Evolutionary conservation across 2,113 vertebrate species (phyloP), one percentile per base, ranked within the genome.

Genomic region (Daubentonia madagascariensis): DNA sequence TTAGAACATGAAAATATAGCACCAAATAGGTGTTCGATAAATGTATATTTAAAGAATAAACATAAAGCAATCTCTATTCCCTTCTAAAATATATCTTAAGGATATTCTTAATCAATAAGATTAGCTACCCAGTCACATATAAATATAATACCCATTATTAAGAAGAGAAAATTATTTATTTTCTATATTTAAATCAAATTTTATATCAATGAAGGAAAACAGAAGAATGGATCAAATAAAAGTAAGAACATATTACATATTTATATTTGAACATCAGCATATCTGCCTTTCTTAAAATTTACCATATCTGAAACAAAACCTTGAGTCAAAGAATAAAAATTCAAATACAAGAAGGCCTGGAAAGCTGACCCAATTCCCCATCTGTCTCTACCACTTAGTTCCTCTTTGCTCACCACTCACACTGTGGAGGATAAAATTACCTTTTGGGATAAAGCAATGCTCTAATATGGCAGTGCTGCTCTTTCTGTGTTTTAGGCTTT

Each of bases 1-100:
- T 95, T 67, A 81, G 16, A 91, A 9, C 75, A 52, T 94, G 25
- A 95, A 1, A 50, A 4, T 23, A 28, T 79, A 50, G n/a, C 35
- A 79, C 23, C 85, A 91, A 94, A 45, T 67, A 95, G 8, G 16
- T 96, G 52, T 37, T 85, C 50, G 79, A 70, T n/a, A 68, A 93
- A 63, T 50, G 25, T n/a, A 59, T 35, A 13, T 17, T 91, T 16
- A 85, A 94, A 67, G 18, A 50, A 48, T 57, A 91, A 95, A 85
- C 1, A 75, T 72, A 88, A n/a, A 68, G 17, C 35, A 80, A 89
- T 85, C 50, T 54, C 20, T 16, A 8, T 48, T 3, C 11, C 9
- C 37, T 93, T 91, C 6, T 83, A 80, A 85, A 75, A n/a, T 61
- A 32, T 2, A 28, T 68, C 23, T 61, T 57, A 50, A 81, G 81